Evolutionary conservation across 2,113 vertebrate genomes (phyloP).

Genomic region (Upupa epops): DNA sequence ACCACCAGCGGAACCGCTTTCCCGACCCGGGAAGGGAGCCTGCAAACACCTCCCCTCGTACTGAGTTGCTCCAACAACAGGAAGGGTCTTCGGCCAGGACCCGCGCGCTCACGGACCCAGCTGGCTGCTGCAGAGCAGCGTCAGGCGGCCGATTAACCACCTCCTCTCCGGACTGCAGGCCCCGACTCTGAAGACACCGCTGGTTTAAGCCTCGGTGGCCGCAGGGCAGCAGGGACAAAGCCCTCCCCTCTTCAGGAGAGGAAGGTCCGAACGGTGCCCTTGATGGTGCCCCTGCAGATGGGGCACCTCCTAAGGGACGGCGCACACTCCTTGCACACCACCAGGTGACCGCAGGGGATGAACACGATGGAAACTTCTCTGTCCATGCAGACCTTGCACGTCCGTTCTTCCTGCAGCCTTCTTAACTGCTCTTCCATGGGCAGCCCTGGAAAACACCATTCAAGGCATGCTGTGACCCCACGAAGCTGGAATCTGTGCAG

Average conservation of each 20-base stretch:
- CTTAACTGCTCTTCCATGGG: constrained; percentile 84
- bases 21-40: background rate
- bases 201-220: background rate
- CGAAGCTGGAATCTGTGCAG: background rate
- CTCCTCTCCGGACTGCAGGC: background rate
- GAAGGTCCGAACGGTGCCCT: constrained; percentile 85
- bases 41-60: background rate
- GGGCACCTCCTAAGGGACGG: constrained; percentile 85
- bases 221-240: background rate
- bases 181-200: background rate
- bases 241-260: constrained; percentile 71
- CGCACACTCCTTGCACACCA: constrained; percentile 85
- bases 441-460: constrained; percentile 67
- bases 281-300: constrained; percentile 84
- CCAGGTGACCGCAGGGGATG: constrained; percentile 86
- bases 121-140: background rate
- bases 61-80: background rate
- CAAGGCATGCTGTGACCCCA: too few relatives aligned
- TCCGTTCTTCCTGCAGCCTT: constrained; percentile 83
- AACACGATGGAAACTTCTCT: constrained; percentile 86
- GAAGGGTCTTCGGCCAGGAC: background rate
- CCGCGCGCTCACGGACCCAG: background rate
- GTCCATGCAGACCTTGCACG: constrained; percentile 89
- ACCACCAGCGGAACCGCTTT: background rate
- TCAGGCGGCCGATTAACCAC: background rate